These are phyloP conservation scores for Brachyhypopomus occidentalis DNA, from an alignment of 2,113 vertebrate species.

Conservation along the genomic window DNA sequence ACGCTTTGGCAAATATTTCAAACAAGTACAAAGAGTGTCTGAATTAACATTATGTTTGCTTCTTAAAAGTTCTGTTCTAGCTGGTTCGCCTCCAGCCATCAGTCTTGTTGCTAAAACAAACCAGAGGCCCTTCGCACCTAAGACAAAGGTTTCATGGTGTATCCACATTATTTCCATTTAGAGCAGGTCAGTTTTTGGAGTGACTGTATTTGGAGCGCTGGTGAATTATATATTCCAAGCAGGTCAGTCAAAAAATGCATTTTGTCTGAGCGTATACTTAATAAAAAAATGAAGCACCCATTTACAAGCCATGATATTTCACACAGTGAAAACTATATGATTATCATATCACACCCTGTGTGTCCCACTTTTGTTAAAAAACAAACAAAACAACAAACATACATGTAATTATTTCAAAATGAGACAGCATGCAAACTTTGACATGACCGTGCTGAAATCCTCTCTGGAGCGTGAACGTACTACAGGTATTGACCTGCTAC, in stretches of 20 bases:
- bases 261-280: neutral
- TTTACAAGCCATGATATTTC: neutral
- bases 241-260: slow-evolving; percentile 35
- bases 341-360: too few species aligned
- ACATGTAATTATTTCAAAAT: neutral
- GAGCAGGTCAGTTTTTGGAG: slow-evolving; percentile 7
- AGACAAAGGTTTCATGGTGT: neutral
- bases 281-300: neutral
- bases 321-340: neutral
- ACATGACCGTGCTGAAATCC: slow-evolving; percentile 22
- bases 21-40: neutral
- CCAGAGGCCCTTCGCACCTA: neutral
- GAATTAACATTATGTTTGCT: neutral
- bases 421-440: slow-evolving; percentile 30
- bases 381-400: neutral
- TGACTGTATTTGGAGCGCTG: neutral
- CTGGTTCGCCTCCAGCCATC: neutral
- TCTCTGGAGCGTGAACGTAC: neutral
- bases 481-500: neutral
- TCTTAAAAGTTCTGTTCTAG: neutral
- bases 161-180: neutral
- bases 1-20: neutral
- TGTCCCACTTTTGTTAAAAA: neutral
- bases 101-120: neutral
- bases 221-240: slow-evolving; percentile 28